Conservation (phyloP, 1,140 invertebrate genomes). For the Drosophila asahinai region DNA sequence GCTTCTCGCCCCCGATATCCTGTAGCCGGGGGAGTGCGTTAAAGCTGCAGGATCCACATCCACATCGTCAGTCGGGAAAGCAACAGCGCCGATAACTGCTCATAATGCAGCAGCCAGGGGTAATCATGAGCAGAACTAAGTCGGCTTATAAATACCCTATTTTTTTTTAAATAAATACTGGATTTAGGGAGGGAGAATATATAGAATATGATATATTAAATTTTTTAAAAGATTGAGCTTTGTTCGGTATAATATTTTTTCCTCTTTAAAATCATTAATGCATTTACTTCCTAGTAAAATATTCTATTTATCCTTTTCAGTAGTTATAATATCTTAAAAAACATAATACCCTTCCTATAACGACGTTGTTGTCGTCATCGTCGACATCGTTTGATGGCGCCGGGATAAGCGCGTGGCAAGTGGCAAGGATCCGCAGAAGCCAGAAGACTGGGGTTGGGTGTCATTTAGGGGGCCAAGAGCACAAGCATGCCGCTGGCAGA, state of each 20-base stretch:
- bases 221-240: no score
- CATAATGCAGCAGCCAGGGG: conserved; percentile 69
- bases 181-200: no score
- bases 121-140: not conserved
- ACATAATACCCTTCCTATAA: conserved; percentile 37
- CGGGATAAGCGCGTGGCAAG: conserved; percentile 74
- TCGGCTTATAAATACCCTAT: not conserved
- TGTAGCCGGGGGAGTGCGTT: conserved; percentile 15
- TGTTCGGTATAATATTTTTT: no score
- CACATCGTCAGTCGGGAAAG: conserved; percentile 21
- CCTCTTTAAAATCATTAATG: not conserved
- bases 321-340: not conserved
- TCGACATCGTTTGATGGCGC: conserved; percentile 77
- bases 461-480: conserved; percentile 24
- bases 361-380: conserved; percentile 48
- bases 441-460: conserved; percentile 21
- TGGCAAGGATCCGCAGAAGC: conserved; percentile 43
- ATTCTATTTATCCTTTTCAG: no score
- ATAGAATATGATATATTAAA: not conserved
- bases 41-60: conserved; percentile 65
- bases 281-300: not conserved
- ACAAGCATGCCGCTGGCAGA: conserved; percentile 71
- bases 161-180: no score
- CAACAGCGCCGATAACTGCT: conserved; percentile 66
- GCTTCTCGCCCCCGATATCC: conserved; percentile 18